A percentile compares a stretch with the other conserved stretches of the same genome.
phyloP scores from a whole-genome alignment of 2,113 vertebrate genomes.

The Cochlearius cochlearius region DNA sequence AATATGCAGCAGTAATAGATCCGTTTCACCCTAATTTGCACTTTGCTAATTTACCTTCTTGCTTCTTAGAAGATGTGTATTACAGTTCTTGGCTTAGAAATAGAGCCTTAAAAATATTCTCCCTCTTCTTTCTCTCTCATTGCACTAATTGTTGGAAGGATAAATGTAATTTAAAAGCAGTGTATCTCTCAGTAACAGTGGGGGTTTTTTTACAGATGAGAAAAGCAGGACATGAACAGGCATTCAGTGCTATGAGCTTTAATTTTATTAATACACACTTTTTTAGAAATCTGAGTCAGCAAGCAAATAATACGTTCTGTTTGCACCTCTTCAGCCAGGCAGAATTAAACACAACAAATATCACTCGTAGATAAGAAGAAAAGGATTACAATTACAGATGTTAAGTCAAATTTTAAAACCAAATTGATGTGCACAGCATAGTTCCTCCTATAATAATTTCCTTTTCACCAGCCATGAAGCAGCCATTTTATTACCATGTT shows the following conservation, averaged over 20 bases:
- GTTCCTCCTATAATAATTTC: neutral
- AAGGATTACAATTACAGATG: neutral
- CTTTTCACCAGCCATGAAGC: neutral
- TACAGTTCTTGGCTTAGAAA: neutral
- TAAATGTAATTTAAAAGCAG: neutral
- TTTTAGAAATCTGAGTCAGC: neutral
- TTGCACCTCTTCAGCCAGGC: neutral
- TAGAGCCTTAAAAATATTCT: neutral
- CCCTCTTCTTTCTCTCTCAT: neutral
- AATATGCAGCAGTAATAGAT: neutral
- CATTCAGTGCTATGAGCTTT: neutral
- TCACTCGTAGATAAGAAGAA: neutral
- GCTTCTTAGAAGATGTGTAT: neutral
- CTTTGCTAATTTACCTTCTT: neutral
- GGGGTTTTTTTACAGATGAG: neutral
- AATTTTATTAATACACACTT: neutral
- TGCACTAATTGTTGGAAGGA: neutral
- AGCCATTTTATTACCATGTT: neutral
- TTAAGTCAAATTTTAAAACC: neutral
- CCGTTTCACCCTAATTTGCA: neutral
- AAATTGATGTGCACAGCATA: neutral
- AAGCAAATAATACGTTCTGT: neutral
- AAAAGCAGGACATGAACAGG: neutral
- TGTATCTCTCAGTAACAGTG: neutral
- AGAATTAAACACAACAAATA: neutral